Evolutionary conservation across 2,888 invertebrate species (phyloP).

Genomic region (Crocallis elinguaria): DNA sequence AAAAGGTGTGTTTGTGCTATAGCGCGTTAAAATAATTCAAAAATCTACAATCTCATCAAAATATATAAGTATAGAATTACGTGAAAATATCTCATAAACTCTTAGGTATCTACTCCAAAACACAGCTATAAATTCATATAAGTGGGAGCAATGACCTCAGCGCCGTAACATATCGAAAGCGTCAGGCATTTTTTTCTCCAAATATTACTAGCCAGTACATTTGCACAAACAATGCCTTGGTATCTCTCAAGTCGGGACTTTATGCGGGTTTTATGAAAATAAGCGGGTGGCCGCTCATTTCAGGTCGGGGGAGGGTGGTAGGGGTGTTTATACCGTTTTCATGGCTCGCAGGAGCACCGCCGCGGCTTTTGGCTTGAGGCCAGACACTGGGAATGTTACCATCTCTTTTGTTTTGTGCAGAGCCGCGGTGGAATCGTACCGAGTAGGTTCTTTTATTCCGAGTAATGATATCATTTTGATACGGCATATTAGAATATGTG

Average conservation of each 20-base stretch:
- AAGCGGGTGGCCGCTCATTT: slow-evolving; percentile 82
- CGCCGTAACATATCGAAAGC: background rate
- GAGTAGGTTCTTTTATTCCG: slow-evolving; percentile 22
- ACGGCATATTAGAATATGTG: background rate
- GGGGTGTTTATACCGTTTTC: slow-evolving; percentile 76
- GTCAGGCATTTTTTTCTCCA: slow-evolving; percentile 44
- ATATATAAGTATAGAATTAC: too few species aligned
- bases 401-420: slow-evolving; percentile 67
- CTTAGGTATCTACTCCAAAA: too few species aligned
- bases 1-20: too few species aligned
- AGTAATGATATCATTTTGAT: slow-evolving; percentile 9
- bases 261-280: slow-evolving; percentile 82
- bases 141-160: background rate
- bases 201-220: slow-evolving; percentile 42
- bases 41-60: too few species aligned
- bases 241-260: slow-evolving; percentile 64
- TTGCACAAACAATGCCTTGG: slow-evolving; percentile 66
- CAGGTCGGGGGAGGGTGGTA: slow-evolving; percentile 59
- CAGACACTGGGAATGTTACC: slow-evolving; percentile 64
- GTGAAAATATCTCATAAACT: too few species aligned
- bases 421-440: slow-evolving; percentile 50
- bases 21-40: too few species aligned
- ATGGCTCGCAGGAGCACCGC: slow-evolving; percentile 63
- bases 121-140: background rate
- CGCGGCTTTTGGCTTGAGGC: slow-evolving; percentile 71